phyloP scores from a whole-genome alignment of 2,797 vertebrate species.

The Urosaurus nigricauda region DNA sequence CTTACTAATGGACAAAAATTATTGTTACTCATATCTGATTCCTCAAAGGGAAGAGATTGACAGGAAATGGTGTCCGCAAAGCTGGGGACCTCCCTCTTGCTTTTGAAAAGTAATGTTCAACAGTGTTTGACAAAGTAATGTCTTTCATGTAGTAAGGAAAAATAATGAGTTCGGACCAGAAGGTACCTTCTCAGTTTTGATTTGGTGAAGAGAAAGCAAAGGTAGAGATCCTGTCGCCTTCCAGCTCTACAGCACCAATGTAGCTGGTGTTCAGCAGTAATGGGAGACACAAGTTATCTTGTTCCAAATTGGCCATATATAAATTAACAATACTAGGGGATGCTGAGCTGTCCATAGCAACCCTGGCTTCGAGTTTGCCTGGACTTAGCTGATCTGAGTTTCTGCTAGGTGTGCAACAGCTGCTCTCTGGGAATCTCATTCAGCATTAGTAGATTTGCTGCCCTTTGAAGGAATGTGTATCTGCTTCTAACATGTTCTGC shows the following conservation, averaged over 20 bases:
- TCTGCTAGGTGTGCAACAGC: no score
- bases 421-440: no score
- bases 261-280: background rate
- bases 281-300: background rate
- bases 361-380: no score
- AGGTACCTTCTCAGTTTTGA: background rate
- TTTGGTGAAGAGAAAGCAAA: no score
- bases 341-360: no score
- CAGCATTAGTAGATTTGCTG: background rate
- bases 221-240: background rate
- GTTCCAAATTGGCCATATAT: no score
- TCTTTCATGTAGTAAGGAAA: background rate
- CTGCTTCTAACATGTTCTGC: background rate
- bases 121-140: background rate
- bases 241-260: background rate
- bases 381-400: no score
- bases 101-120: background rate
- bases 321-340: no score
- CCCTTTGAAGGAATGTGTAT: background rate
- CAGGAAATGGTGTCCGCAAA: background rate
- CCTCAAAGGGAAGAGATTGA: background rate
- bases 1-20: background rate
- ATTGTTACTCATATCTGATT: slow-evolving; percentile 16
- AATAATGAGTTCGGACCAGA: background rate
- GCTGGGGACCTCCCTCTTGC: background rate